Evolutionary conservation across 2,888 invertebrate genomes (phyloP), one percentile per base, ranked within the genome.

Genomic region (Abscondita cerata): DNA sequence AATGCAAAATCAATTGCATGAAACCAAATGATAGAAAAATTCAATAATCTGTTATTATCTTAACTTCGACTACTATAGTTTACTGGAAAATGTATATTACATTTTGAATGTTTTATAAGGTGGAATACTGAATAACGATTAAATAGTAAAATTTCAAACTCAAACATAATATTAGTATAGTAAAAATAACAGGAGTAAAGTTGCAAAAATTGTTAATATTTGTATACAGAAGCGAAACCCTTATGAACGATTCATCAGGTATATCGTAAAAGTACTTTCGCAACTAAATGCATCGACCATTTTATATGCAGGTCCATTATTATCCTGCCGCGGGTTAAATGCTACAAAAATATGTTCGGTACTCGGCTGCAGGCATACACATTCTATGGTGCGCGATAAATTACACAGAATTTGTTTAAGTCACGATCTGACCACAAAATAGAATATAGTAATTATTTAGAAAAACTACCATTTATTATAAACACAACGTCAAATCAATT

Each of bases 321-420:
- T 79, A 44, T 78, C 78, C 78, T 73, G 76, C 77, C 75, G 70
- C 67, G 72, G 74, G 70, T 71, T 64, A 74, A 75, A 77, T 75
- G 76, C 76, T 76, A 75, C 75, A 76, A 65, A 64, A 65, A 77
- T 78, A 78, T 78, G 77, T 77, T 76, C 76, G 72, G 70, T 73
- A 75, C 76, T 74, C 76, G 73, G 74, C 75, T 75, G 74, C 76
- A 74, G 75, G 76, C 75, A 67, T 75, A 76, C 77, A 77, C 78
- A 77, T 77, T 72, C 76, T 73, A 59, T 66, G 54, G 62, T 61
- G 62, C 69, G 66, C 70, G 69, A 70, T 70, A 70, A 72, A 72
- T 72, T 69, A 68, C 69, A 66, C 65, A 64, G 68, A 68, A 70
- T 71, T 70, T 70, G 70, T 70, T 67, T 66, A 68, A 68, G 70